Evolutionary conservation across 1,140 invertebrate genomes (phyloP), one percentile per base, ranked within the genome.

Genomic region (Bombus polaris): DNA sequence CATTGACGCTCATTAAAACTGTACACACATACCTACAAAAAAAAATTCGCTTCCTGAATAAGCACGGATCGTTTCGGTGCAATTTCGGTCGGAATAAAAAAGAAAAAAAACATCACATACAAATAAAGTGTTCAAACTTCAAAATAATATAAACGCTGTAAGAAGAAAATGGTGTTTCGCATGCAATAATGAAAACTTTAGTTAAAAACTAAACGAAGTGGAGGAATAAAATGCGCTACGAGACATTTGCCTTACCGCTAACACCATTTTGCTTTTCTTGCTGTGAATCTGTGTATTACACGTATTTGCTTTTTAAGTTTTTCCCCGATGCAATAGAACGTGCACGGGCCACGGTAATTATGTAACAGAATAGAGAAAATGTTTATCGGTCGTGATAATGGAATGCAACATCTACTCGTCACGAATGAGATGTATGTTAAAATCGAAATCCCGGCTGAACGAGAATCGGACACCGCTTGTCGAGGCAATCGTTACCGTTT

Each of bases 181-280:
- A 77, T 77, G 75, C 75, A 77, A 10, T 35, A 39, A 68, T 74
- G 35, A 25, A 70, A 75, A 13, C 6, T 83, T 35, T 5, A 18
- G 57, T 18, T 62, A 62, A 65, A 39, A 80, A 70, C 12, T 62
- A 44, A 72, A 85, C 53, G 68, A 79, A 84, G n/a, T 78, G 57
- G 53, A 72, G 35, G 47, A 80, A 85, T 65, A 80, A 79, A 74
- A 72, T 81, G 88, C 59, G 59, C 86, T 85, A 89, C 89, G 77
- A 62, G 59, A 91, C 88, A 85, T 89, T 91, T 74, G 90, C 81
- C 90, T 91, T 90, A 91, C 86, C 90, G 90, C 90, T 88, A 91
- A 89, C 90, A 91, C 90, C 90, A 91, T 91, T 91, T 91, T 91
- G 90, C 79, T 86, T 87, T 89, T 88, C 88, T 82, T 86, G 86